A percentile compares a stretch with the other conserved stretches of the same genome.
phyloP scores from a whole-genome alignment of 2,797 vertebrate species.

The Lepidocolaptes lacrymiger region DNA sequence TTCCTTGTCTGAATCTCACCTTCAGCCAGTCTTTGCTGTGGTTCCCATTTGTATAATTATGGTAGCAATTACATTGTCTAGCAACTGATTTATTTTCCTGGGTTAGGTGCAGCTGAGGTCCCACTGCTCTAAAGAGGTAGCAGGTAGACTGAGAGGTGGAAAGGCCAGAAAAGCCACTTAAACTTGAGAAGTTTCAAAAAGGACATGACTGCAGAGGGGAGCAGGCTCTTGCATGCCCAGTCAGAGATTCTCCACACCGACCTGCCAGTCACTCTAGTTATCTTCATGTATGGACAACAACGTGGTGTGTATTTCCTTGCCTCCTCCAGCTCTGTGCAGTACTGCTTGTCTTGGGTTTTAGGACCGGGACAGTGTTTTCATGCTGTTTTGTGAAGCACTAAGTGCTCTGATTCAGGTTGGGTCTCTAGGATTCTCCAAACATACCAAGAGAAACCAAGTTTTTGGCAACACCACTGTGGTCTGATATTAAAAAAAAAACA shows the following conservation, averaged over 20 bases:
- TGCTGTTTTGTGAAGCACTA: background rate
- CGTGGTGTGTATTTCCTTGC: background rate
- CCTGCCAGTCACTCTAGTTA: background rate
- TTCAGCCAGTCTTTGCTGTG: background rate
- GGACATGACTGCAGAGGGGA: rapidly evolving
- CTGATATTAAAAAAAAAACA: background rate
- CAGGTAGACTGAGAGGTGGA: background rate
- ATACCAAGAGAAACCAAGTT: background rate
- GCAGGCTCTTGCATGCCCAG: background rate
- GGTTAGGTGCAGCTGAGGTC: background rate
- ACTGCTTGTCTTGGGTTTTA: background rate
- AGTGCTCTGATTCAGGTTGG: background rate
- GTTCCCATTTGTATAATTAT: background rate
- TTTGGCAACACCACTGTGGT: background rate
- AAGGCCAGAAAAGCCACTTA: background rate
- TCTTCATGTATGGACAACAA: rapidly evolving
- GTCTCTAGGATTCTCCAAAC: background rate
- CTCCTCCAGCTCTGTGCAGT: background rate
- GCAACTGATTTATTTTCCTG: background rate
- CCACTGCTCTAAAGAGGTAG: background rate
- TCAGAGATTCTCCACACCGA: background rate
- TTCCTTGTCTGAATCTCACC: background rate
- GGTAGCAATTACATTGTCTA: background rate
- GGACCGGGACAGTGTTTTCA: background rate
- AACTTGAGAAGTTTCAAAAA: background rate